Percentiles rank a stretch among this genome's conserved stretches.
Evolutionary conservation across 2,797 vertebrate genomes (phyloP).

Genomic region (Emydoidea blandingii): DNA sequence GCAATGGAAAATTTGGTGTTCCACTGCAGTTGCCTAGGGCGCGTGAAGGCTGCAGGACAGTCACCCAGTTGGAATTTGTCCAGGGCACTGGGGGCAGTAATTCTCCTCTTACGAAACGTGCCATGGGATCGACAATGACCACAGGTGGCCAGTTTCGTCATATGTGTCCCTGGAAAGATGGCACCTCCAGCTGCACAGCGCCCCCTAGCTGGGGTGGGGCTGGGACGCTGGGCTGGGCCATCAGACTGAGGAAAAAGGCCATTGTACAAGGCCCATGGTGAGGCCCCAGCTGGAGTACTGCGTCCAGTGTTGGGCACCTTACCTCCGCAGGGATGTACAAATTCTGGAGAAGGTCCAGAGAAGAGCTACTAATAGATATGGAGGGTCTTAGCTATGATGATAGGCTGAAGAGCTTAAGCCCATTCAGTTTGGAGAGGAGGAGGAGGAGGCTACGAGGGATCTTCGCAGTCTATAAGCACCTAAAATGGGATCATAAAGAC

Average conservation of each 20-base stretch:
- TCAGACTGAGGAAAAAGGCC: slow-evolving; percentile 48
- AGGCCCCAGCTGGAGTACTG: slow-evolving; percentile 63
- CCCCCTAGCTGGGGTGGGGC: not conserved
- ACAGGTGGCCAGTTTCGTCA: slow-evolving; percentile 37
- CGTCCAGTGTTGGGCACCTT: slow-evolving; percentile 67
- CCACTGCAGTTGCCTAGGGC: not conserved
- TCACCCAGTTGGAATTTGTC: not conserved
- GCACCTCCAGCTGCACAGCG: slow-evolving; percentile 12
- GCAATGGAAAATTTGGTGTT: not conserved
- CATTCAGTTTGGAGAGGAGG: slow-evolving; percentile 71
- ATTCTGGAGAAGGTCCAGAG: slow-evolving; percentile 73
- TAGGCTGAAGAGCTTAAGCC: slow-evolving; percentile 73
- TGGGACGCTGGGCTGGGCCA: not conserved
- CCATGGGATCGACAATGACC: slow-evolving; percentile 12
- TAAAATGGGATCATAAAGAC: slow-evolving; percentile 76
- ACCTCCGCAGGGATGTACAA: slow-evolving; percentile 73
- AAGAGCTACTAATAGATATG: slow-evolving; percentile 72
- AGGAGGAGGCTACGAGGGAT: slow-evolving; percentile 68
- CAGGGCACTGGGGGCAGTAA: not conserved
- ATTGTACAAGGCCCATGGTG: slow-evolving; percentile 58
- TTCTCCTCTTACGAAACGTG: not conserved
- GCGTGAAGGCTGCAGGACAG: not conserved
- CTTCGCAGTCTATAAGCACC: slow-evolving; percentile 69
- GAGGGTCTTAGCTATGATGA: slow-evolving; percentile 71
- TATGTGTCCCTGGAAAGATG: not conserved